Base-by-base conservation (phyloP, 2,113 vertebrate species). In the Heteronetta atricapilla region DNA sequence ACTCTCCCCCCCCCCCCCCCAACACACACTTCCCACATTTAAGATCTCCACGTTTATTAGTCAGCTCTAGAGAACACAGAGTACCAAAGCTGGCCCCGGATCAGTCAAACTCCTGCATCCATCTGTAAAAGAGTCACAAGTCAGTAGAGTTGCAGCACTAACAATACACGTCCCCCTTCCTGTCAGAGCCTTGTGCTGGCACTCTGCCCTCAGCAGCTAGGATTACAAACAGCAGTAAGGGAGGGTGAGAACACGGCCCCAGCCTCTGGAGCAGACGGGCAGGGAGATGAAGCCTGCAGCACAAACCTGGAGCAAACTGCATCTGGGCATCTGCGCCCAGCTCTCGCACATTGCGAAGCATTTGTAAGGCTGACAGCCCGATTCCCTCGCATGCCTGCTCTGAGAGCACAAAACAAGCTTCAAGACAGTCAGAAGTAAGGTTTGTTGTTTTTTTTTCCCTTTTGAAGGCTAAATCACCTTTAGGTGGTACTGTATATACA, bases 1-100 rank as follows among this genome's bases (percentile, higher is more conserved):
- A 28, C 33, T 53, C 10, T 34, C 26, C 6, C 22, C 19, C 8
- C 26, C 6, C 22, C 19, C 8, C 9, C 36, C 36, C 7, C 17
- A 20, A 48, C 46, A 48, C 46, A 48, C 4, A 0, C 18, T 86
- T 92, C 56, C 76, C 5, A 2, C 14, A 3, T 53, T 86, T 90
- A 86, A 84, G 36, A 56, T 73, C 60, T 53, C 69, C 48, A 60
- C 34, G 33, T 78, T 92, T 73, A 81, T 87, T 85, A 93, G 55
- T 84, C 64, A 79, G 69, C 38, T 92, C 77, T 64, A 38, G n/a
- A 60, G 73, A 95, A 93, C 70, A 92, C 26, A 11, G 83, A 89
- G 62, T 64, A 89, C 81, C 68, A 88, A 90, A 93, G 31, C 60
- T 92, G 90, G 80, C 64, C 67, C 29, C 50, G 79, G 83, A 93